Conservation (phyloP, 2,797 vertebrate species). For the Pipistrellus pipistrellus region DNA sequence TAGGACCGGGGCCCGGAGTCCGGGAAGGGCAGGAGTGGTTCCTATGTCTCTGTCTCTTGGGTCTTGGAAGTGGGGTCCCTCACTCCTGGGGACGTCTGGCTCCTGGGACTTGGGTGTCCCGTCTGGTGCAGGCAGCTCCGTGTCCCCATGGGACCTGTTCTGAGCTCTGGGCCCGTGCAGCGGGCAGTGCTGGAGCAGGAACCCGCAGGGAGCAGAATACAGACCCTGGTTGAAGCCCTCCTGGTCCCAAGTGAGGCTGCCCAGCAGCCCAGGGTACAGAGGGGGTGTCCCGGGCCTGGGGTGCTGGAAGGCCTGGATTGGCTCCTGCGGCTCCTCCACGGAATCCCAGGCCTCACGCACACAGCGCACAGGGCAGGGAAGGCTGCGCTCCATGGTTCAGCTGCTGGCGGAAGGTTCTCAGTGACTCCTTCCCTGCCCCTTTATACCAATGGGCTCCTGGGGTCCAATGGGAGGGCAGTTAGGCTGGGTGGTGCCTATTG, state of each 20-base stretch:
- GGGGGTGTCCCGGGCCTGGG: accelerated
- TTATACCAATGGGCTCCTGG: accelerated
- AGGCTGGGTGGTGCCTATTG: not conserved
- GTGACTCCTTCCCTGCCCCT: accelerated
- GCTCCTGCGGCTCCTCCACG: accelerated
- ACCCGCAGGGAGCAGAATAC: not conserved
- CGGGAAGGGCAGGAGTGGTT: too few relatives aligned
- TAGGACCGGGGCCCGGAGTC: too few relatives aligned
- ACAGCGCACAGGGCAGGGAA: accelerated
- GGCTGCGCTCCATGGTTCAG: not conserved
- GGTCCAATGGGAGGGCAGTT: accelerated
- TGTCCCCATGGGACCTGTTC: not conserved
- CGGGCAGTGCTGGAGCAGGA: not conserved
- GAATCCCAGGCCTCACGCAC: not conserved
- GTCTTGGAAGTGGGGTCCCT: too few relatives aligned
- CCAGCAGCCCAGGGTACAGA: not conserved
- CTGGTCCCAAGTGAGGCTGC: not conserved
- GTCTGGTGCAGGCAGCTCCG: too few relatives aligned
- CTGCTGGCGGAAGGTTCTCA: too few relatives aligned
- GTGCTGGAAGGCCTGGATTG: accelerated
- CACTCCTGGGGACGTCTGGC: too few relatives aligned
- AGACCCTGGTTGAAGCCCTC: not conserved
- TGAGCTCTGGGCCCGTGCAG: not conserved
- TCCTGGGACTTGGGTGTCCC: too few relatives aligned
- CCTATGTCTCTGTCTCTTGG: too few relatives aligned